These are phyloP conservation scores for Frieseomelitta varia DNA, from an alignment of 1,140 invertebrate species.

Conservation along the genomic window DNA sequence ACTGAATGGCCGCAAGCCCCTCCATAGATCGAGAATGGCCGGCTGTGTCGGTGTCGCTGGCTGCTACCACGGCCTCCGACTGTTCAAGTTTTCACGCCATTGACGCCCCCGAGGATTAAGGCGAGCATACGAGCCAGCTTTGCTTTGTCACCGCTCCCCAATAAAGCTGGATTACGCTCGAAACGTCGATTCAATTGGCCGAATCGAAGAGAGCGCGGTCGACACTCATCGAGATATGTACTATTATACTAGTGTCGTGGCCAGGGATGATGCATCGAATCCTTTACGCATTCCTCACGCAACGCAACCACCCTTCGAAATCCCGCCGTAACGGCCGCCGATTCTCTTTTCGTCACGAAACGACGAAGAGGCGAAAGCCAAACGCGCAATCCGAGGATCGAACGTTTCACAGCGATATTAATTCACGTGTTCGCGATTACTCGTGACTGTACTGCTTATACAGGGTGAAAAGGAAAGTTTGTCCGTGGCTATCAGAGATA, in stretches of 20 bases:
- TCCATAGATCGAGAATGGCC: constrained; percentile 55
- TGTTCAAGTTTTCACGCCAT: constrained; percentile 64
- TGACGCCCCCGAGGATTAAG: constrained; percentile 56
- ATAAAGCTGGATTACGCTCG: constrained; percentile 54
- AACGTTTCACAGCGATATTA: background rate
- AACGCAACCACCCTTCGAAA: background rate
- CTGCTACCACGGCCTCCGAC: constrained; percentile 26
- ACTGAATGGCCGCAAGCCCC: constrained; percentile 59
- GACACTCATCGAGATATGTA: background rate
- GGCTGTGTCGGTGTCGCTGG: constrained; percentile 2
- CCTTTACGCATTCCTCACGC: no score
- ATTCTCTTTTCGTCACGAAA: background rate
- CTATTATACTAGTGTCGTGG: no score
- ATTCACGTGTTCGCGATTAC: no score
- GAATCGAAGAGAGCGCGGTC: constrained; percentile 7
- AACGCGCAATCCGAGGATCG: background rate
- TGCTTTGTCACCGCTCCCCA: constrained; percentile 42
- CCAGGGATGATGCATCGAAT: no score
- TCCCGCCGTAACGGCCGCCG: background rate
- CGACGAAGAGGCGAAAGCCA: background rate
- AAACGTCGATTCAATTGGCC: constrained; percentile 44
- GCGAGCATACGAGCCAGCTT: constrained; percentile 47
- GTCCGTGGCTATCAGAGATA: no score
- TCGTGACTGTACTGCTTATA: no score
- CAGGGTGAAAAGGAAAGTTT: no score